phyloP scores from a whole-genome alignment of 2,797 vertebrate genomes.

The Novumbra hubbsi region DNA sequence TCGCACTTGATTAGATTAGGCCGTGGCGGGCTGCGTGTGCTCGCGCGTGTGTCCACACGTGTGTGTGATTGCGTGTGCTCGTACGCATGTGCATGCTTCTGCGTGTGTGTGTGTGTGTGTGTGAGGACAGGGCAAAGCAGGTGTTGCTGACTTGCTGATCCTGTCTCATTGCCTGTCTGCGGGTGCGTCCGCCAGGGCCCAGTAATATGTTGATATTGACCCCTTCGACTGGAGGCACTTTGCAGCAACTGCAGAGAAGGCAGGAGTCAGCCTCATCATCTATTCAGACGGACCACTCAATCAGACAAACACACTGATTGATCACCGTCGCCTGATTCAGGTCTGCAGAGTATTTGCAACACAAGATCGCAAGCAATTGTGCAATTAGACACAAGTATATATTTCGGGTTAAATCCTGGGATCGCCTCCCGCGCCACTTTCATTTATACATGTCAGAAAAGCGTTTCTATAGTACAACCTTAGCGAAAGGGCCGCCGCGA shows the following conservation, averaged over 20 bases:
- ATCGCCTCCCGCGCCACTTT: no score
- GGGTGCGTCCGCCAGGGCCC: slow-evolving; percentile 68
- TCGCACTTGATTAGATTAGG: slow-evolving; percentile 84
- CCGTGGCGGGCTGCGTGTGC: slow-evolving; percentile 48
- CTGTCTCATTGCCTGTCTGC: slow-evolving; percentile 77
- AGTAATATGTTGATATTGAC: slow-evolving; percentile 77
- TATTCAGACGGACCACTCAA: slow-evolving; percentile 49
- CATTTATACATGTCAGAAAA: no score
- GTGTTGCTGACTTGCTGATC: slow-evolving; percentile 79
- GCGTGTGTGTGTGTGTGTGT: slow-evolving; percentile 26
- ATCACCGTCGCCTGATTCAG: slow-evolving; percentile 9
- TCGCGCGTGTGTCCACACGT: slow-evolving; percentile 40
- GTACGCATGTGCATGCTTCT: slow-evolving; percentile 39
- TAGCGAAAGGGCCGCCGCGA: no score
- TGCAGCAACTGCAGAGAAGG: slow-evolving; percentile 34
- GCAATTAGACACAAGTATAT: no score
- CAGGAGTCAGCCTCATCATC: slow-evolving; percentile 33
- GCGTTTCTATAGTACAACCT: no score
- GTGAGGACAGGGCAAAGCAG: slow-evolving; percentile 55
- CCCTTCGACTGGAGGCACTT: slow-evolving; percentile 60
- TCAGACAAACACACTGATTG: slow-evolving; percentile 50
- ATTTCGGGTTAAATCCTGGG: no score
- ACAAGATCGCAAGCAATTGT: no score
- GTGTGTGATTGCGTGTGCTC: slow-evolving; percentile 30
- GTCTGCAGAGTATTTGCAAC: background rate